Evolutionary conservation across 2,797 vertebrate species (phyloP), one percentile per base, ranked within the genome.

Genomic region (Lutjanus campechanus): DNA sequence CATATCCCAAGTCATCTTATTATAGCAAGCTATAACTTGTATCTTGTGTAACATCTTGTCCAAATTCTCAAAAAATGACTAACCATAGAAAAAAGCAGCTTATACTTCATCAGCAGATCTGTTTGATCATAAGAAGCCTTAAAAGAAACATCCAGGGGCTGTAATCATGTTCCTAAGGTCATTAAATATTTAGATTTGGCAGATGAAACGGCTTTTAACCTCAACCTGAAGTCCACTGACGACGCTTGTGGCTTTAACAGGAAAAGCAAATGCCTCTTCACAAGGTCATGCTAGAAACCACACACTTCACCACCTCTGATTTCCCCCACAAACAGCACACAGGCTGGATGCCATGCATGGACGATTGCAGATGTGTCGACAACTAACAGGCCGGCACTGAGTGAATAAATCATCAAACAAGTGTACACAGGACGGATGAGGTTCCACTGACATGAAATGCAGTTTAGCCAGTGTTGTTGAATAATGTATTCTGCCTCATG

Each of bases 381-480:
- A 58, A 49, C 77, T 70, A 87, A 80, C 77, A 71, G 69, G 69
- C 55, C 44, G 0, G 69, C 68, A 13, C 58, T 43, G 1, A 63
- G 72, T 89, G 85, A 90, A 87, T 87, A 78, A 91, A 90, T 87
- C 82, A 91, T 89, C 84, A 84, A 77, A 89, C 81, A 79, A 84
- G 66, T 70, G 81, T 81, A 76, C 75, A 60, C 15, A 59, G 69
- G 66, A 74, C 11, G 7, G 55, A 81, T 51, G 66, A 73, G 46
- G 63, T 62, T 78, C 73, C 53, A 11, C 73, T 7, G 73, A 80
- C 86, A 88, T 64, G 76, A 81, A 87, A 73, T 76, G 68, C 74
- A 84, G 79, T 85, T 88, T 62, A 85, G 75, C 76, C 76, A 59
- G 47, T 12, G 22, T 53, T 71, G 63, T 11, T 90, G 46, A 90